A percentile compares a stretch with the other conserved stretches of the same genome.
Evolutionary conservation across 2,888 invertebrate genomes (phyloP).

Genomic region (Phanerotoma sp.): DNA sequence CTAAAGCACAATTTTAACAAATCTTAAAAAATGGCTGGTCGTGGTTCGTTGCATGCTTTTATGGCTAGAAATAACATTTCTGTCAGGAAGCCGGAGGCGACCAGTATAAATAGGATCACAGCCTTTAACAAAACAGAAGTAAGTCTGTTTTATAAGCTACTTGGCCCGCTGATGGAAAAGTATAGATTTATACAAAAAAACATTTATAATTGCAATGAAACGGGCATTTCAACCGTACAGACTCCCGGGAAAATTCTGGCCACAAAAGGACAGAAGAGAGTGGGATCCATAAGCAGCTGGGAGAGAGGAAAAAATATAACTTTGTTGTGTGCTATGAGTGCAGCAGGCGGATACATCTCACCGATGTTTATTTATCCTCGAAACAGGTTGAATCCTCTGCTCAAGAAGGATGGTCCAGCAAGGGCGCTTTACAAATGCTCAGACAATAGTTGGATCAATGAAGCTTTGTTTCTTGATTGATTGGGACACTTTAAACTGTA

Average conservation of each 20-base stretch:
- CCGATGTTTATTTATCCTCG: neutral
- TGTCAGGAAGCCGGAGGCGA: too few species aligned
- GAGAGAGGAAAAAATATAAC: neutral
- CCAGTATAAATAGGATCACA: too few species aligned
- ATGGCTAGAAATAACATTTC: too few species aligned
- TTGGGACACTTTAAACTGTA: slow-evolving; percentile 41
- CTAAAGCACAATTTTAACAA: too few species aligned
- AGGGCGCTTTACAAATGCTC: neutral
- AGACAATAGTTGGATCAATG: slow-evolving; percentile 10
- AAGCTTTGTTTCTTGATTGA: slow-evolving; percentile 36
- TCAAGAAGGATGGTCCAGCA: neutral
- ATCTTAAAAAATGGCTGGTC: too few species aligned
- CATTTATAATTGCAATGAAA: too few species aligned
- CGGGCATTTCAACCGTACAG: too few species aligned
- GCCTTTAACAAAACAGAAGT: too few species aligned
- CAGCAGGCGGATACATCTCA: neutral
- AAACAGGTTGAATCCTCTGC: neutral
- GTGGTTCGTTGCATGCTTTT: too few species aligned
- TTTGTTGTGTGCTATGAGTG: neutral
- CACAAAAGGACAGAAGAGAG: neutral
- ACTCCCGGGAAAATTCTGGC: neutral
- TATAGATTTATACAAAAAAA: too few species aligned
- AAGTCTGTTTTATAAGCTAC: too few species aligned
- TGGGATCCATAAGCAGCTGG: neutral
- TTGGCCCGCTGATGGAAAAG: too few species aligned